Percentiles rank a stretch among this genome's conserved stretches.
Evolutionary conservation across 2,113 vertebrate species (phyloP).

Genomic region (Gadus macrocephalus): DNA sequence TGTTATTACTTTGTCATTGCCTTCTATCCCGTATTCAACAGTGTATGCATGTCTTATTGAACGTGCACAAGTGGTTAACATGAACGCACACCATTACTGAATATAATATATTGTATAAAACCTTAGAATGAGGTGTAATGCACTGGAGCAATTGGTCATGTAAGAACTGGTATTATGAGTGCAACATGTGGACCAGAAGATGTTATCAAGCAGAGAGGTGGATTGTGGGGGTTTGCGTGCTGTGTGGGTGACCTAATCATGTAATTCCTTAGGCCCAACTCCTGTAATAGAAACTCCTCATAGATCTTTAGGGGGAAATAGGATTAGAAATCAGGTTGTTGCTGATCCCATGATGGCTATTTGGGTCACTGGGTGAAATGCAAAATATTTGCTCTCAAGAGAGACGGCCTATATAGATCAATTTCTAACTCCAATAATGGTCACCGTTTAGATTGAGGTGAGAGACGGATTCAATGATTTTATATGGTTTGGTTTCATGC

Average conservation of each 20-base stretch:
- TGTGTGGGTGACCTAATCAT: slow-evolving; percentile 18
- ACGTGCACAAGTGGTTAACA: neutral
- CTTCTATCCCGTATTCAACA: no score
- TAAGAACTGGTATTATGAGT: no score
- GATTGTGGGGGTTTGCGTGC: slow-evolving; percentile 22
- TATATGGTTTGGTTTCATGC: no score
- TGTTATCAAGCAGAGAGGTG: neutral
- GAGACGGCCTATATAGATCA: slow-evolving; percentile 41
- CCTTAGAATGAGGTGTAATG: no score
- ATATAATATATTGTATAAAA: no score
- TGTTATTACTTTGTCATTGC: no score
- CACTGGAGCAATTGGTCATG: no score
- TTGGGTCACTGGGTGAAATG: slow-evolving; percentile 60
- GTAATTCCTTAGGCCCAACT: slow-evolving; percentile 26
- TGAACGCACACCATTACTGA: no score
- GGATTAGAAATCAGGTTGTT: slow-evolving; percentile 65
- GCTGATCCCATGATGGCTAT: slow-evolving; percentile 64
- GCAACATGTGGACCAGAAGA: no score
- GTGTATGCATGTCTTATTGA: no score
- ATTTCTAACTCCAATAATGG: slow-evolving; percentile 4
- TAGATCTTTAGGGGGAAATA: slow-evolving; percentile 41
- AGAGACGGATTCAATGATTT: no score
- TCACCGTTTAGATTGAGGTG: neutral
- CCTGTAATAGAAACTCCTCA: slow-evolving; percentile 42
- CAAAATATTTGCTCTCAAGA: slow-evolving; percentile 14